Conservation (phyloP, 1,140 invertebrate genomes). For the Caenorhabditis latens region DNA sequence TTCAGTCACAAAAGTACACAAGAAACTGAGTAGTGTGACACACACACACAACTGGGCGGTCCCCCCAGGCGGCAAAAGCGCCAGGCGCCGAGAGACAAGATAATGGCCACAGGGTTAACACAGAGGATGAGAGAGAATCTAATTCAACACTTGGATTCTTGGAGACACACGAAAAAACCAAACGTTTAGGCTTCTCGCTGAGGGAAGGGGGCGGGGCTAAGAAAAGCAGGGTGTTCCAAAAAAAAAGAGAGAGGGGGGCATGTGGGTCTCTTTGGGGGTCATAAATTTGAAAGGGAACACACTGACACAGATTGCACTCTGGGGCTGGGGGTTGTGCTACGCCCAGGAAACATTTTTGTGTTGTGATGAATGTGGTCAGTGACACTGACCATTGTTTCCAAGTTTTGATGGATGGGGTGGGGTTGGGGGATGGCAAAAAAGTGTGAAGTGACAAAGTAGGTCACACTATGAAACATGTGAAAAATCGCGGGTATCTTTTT, state of each 20-base stretch:
- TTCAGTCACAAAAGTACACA: too few relatives aligned
- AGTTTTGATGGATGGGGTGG: background rate
- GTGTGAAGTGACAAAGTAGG: too few relatives aligned
- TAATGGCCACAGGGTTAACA: slow-evolving; percentile 5
- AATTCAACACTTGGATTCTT: background rate
- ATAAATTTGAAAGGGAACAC: slow-evolving; percentile 49
- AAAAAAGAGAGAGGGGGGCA: background rate
- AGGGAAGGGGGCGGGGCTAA: slow-evolving; percentile 7
- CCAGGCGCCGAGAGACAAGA: slow-evolving; percentile 41
- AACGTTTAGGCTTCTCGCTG: slow-evolving; percentile 12
- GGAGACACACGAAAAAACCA: background rate
- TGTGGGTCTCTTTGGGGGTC: background rate
- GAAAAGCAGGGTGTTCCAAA: slow-evolving; percentile 18
- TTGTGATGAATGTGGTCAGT: background rate
- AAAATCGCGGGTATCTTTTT: too few relatives aligned
- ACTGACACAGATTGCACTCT: slow-evolving; percentile 30
- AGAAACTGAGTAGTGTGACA: too few relatives aligned
- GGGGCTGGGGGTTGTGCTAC: background rate
- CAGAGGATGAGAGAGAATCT: background rate
- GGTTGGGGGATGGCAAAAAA: too few relatives aligned
- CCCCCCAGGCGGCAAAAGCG: too few relatives aligned
- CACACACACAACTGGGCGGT: too few relatives aligned
- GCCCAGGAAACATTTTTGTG: background rate
- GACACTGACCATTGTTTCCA: background rate
- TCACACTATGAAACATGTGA: too few relatives aligned